These are phyloP conservation scores for Melanotaenia trifasciata DNA, from an alignment of 2,797 vertebrate genomes.

Conservation along the genomic window DNA sequence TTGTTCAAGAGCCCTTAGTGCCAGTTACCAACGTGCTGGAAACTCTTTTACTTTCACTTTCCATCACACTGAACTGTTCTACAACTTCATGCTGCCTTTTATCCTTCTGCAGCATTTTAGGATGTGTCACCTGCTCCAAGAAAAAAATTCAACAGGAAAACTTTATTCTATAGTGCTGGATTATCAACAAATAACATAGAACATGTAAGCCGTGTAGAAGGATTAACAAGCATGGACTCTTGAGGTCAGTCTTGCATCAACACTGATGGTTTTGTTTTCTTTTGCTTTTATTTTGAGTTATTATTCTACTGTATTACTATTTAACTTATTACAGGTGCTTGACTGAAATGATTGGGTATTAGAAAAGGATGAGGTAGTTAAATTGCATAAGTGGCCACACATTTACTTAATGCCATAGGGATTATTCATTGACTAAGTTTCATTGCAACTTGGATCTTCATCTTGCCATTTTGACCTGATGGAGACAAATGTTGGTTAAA, in stretches of 20 bases:
- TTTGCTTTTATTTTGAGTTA: not conserved
- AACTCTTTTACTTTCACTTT: too few relatives aligned
- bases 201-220: not conserved
- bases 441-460: too few relatives aligned
- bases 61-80: too few relatives aligned
- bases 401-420: too few relatives aligned
- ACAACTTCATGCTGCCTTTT: too few relatives aligned
- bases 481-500: not conserved
- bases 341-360: not conserved
- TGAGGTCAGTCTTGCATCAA: not conserved
- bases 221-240: not conserved
- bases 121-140: not conserved
- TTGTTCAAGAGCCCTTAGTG: too few relatives aligned
- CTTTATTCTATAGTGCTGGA: not conserved
- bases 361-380: too few relatives aligned
- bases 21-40: too few relatives aligned
- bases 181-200: not conserved
- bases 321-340: not conserved
- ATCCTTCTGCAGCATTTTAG: too few relatives aligned
- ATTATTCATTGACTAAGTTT: too few relatives aligned
- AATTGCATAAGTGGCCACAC: too few relatives aligned
- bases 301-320: not conserved
- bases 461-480: not conserved
- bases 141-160: not conserved
- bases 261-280: not conserved